Conservation (phyloP, 2,888 invertebrate species). For the Polietes domitor region DNA sequence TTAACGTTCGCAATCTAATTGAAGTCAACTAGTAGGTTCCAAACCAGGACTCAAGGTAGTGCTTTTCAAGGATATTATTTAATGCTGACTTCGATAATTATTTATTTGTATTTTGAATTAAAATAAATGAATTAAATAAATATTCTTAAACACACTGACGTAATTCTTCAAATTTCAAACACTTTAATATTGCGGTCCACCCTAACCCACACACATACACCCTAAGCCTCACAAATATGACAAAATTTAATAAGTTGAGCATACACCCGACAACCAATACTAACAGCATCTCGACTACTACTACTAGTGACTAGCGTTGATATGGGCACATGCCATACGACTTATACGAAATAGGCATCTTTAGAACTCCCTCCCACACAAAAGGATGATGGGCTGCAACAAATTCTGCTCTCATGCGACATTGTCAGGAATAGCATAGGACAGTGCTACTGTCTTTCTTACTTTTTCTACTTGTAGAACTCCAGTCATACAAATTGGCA, state of each 20-base stretch:
- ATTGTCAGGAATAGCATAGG: background rate
- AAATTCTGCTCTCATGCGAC: background rate
- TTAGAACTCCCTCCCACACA: conserved; percentile 1
- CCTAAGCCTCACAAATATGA: conserved; percentile 59
- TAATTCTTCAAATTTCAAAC: no score
- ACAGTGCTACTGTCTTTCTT: background rate
- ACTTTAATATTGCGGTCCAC: background rate
- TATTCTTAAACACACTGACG: no score
- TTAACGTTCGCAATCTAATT: no score
- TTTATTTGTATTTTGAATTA: no score
- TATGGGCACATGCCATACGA: conserved; percentile 17
- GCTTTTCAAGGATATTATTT: no score
- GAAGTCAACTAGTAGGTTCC: no score
- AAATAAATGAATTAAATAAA: no score
- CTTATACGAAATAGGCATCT: conserved; percentile 59
- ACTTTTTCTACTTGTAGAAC: background rate
- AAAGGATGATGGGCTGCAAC: conserved; percentile 24
- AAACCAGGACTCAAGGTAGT: no score
- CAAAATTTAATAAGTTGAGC: conserved; percentile 62
- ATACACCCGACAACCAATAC: conserved; percentile 19
- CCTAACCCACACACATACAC: background rate
- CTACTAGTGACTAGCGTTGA: background rate
- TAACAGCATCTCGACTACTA: conserved; percentile 4
- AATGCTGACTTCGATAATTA: no score
- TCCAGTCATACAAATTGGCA: conserved; percentile 40